Evolutionary conservation across 1,140 invertebrate genomes (phyloP), one percentile per base, ranked within the genome.

Genomic region (Paracyclopina nana): DNA sequence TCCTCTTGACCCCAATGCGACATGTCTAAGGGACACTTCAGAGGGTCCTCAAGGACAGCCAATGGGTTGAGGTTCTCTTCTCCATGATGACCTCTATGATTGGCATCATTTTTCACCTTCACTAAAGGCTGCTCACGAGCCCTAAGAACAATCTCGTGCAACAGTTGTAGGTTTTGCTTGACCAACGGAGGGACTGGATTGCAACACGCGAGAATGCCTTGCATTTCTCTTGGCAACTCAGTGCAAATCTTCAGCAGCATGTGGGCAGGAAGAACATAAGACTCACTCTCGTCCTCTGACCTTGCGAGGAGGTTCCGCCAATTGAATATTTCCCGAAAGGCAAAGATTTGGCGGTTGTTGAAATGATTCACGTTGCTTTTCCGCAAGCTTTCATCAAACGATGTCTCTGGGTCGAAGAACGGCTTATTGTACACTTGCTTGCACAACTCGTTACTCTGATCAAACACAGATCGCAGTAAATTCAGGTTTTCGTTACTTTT

Each of bases 241-340:
- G 94, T 82, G 4, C 82, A 76, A 46, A 97, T 85, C 57, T 86
- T 75, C 20, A 96, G 61, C 61, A 98, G 59, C 86, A 94, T 94
- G 61, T 96, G 86, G 65, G 91, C 92, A 0, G 91, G 90, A 50
- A 98, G 64, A 26, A 97, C 79, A 63, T 87, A 97, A 16, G 80
- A 74, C 12, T 66, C 67, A 61, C 90, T 94, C 63, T 99, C 94
- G 65, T 99, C 94, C 60, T 91, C 77, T 34, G 72, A 59, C 34
- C 92, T 68, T 0, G 91, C 91, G 5, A 77, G 71, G 18, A 65
- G 59, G 65, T 98, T 90, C 42, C 94, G 68, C 94, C 94, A 98
- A 20, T 68, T 68, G 60, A 78, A 94, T 50, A 27, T 49, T 3
- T 2, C 49, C 4, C 20, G 3, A 18, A 50, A 26, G 18, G 49